Percentiles rank a stretch among this genome's conserved stretches.
These are phyloP conservation scores for Steinernema carpocapsae DNA, from an alignment of 2,888 invertebrate species.

Conservation along the genomic window DNA sequence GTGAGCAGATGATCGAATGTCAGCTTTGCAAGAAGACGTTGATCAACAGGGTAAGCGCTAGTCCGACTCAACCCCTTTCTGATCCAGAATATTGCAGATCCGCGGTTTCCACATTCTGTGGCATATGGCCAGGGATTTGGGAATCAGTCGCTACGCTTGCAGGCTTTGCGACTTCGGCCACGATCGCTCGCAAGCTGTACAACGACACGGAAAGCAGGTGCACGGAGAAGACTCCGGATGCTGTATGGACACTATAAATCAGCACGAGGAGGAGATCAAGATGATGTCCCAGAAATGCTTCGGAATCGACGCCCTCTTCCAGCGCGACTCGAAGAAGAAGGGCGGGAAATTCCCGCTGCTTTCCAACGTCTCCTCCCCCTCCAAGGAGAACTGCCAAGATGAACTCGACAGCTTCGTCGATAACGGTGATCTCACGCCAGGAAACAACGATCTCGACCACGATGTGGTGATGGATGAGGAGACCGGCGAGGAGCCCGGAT, in stretches of 20 bases:
- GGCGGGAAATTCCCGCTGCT: conserved; percentile 13
- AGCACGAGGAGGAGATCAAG: conserved; percentile 57
- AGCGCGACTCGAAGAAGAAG: conserved; percentile 34
- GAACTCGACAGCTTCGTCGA: not conserved
- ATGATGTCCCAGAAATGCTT: conserved; percentile 66
- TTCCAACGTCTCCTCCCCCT: not conserved
- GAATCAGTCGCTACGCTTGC: conserved; percentile 66
- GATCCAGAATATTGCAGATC: conserved; percentile 48
- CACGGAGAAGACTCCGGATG: conserved; percentile 58
- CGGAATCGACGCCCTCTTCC: conserved; percentile 64
- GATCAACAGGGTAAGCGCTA: conserved; percentile 56
- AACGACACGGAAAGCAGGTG: conserved; percentile 63
- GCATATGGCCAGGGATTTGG: conserved; percentile 66
- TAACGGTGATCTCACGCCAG: conserved; percentile 4
- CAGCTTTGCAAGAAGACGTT: conserved; percentile 64
- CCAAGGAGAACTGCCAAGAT: conserved; percentile 15
- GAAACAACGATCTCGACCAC: conserved; percentile 18
- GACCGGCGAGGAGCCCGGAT: conserved; percentile 22
- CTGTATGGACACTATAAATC: conserved; percentile 3
- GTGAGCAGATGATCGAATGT: conserved; percentile 53
- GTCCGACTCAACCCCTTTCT: not conserved
- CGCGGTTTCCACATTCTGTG: conserved; percentile 67
- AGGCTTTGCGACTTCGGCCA: conserved; percentile 64
- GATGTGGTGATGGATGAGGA: conserved; percentile 19
- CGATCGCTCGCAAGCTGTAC: conserved; percentile 66